A percentile compares a stretch with the other conserved stretches of the same genome.
These are phyloP conservation scores for Platyscapa corneri DNA, from an alignment of 1,140 invertebrate species.

Conservation along the genomic window DNA sequence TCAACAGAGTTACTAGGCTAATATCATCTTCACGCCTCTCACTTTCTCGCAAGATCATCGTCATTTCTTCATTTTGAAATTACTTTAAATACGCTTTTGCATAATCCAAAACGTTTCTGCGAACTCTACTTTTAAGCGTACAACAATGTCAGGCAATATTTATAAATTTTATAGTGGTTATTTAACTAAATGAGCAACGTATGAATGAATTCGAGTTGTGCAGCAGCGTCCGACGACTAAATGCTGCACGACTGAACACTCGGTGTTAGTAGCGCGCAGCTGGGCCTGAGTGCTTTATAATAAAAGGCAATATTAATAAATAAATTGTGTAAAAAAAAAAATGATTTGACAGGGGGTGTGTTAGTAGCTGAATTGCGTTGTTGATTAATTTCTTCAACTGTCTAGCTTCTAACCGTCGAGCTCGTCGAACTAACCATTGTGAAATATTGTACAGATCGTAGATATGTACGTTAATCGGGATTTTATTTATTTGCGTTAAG, in stretches of 20 bases:
- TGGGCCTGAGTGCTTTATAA: conserved; percentile 24
- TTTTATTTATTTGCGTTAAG: conserved; percentile 39
- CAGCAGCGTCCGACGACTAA: background rate
- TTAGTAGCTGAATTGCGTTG: background rate
- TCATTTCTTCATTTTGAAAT: too few species aligned
- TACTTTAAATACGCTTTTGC: background rate
- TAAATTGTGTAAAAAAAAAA: background rate
- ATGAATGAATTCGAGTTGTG: background rate
- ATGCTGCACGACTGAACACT: background rate
- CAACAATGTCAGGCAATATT: background rate
- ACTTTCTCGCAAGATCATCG: too few species aligned
- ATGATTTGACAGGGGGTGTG: background rate
- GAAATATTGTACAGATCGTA: conserved; percentile 19
- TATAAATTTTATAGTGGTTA: background rate
- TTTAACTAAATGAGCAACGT: background rate
- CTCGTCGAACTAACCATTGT: conserved; percentile 24
- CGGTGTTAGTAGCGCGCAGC: background rate
- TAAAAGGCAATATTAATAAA: background rate
- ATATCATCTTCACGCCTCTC: too few species aligned
- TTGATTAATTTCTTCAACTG: too few species aligned
- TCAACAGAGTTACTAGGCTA: too few species aligned
- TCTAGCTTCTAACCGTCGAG: background rate
- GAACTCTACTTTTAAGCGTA: background rate
- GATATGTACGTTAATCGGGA: conserved; percentile 16
- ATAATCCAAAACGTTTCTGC: background rate